Evolutionary conservation across 2,888 invertebrate genomes (phyloP).

Genomic region (Listrodromus nycthemerus): DNA sequence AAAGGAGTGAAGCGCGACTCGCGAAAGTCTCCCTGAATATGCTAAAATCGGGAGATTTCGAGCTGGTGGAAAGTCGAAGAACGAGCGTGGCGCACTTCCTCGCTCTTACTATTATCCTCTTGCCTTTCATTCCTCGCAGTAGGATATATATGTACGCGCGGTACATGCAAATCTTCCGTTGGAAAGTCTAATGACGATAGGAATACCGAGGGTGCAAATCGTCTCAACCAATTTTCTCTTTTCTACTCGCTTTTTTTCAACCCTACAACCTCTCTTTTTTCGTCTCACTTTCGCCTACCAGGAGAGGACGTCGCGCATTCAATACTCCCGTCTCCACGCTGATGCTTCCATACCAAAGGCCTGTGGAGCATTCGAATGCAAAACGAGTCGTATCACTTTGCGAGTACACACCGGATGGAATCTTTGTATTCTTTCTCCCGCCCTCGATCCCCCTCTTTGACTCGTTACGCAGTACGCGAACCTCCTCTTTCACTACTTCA

Average conservation of each 20-base stretch:
- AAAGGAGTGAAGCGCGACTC: constrained; percentile 54
- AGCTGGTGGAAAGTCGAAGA: constrained; percentile 58
- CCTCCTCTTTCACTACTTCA: constrained; percentile 1
- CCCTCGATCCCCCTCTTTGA: neutral
- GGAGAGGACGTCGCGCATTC: constrained; percentile 55
- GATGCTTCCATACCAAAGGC: constrained; percentile 69
- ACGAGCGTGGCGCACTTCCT: constrained; percentile 72
- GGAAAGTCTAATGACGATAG: constrained; percentile 79
- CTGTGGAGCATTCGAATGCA: constrained; percentile 75
- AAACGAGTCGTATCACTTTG: constrained; percentile 78
- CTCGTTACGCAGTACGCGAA: constrained; percentile 5
- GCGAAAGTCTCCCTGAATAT: constrained; percentile 58
- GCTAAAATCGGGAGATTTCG: constrained; percentile 60
- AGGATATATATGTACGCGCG: neutral
- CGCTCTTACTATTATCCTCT: constrained; percentile 39
- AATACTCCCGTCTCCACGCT: constrained; percentile 60
- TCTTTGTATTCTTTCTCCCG: constrained; percentile 32
- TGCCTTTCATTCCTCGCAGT: constrained; percentile 31
- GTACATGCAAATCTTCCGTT: constrained; percentile 76
- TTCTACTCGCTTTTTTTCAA: constrained; percentile 42
- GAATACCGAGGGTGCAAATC: constrained; percentile 75
- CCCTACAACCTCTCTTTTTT: constrained; percentile 44
- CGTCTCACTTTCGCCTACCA: constrained; percentile 50
- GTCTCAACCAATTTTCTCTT: constrained; percentile 74
- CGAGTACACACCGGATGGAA: constrained; percentile 62